Percentiles rank a stretch among this genome's conserved stretches.
Conservation (phyloP, 2,797 vertebrate genomes). For the Hemitrygon akajei region DNA sequence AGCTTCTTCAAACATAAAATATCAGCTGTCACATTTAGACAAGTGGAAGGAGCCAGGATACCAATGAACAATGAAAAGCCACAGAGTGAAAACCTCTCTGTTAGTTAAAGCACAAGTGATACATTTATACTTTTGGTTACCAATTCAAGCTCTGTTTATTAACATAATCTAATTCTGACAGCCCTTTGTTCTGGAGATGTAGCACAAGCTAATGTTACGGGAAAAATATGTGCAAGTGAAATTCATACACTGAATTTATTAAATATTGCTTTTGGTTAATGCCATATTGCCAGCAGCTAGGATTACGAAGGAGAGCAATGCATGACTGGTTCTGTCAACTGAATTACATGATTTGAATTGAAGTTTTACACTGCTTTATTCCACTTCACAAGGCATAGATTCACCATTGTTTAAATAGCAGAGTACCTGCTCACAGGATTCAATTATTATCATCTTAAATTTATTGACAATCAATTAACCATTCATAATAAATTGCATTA, state of each 20-base stretch:
- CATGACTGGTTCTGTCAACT: slow-evolving; percentile 10
- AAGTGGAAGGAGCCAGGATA: background rate
- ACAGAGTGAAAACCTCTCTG: background rate
- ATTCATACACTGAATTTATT: background rate
- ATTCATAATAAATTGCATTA: background rate
- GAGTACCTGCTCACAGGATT: background rate
- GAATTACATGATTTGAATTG: slow-evolving; percentile 7
- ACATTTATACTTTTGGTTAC: background rate
- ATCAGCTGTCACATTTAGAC: background rate
- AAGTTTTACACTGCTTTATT: background rate
- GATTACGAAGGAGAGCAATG: background rate
- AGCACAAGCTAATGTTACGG: background rate
- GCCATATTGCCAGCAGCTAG: slow-evolving; percentile 12
- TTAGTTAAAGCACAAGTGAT: background rate
- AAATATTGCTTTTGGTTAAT: background rate
- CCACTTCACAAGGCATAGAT: background rate
- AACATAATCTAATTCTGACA: background rate
- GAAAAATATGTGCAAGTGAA: background rate
- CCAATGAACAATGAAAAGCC: background rate
- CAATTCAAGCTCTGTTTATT: background rate
- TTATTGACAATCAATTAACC: background rate
- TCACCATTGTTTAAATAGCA: background rate
- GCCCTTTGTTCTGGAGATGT: background rate
- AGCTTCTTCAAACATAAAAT: background rate
- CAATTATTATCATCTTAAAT: background rate